These are phyloP conservation scores for Campylomormyrus numenius DNA, from an alignment of 2,113 vertebrate genomes.

Conservation along the genomic window DNA sequence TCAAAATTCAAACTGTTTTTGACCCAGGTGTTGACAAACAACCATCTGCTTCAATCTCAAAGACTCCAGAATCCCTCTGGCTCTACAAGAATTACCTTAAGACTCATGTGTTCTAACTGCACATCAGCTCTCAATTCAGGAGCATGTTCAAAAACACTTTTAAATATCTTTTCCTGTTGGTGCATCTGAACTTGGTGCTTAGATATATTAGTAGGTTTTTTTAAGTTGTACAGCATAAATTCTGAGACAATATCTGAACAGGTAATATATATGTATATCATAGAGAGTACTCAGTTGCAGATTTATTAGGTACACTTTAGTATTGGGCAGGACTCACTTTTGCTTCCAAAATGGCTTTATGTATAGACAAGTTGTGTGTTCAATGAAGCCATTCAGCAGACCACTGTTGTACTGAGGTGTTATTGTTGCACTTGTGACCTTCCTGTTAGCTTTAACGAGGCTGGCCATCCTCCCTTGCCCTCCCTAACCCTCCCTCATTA, in stretches of 20 bases:
- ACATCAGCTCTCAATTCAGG: neutral
- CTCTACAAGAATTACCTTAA: neutral
- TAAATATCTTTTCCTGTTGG: neutral
- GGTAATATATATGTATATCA: neutral
- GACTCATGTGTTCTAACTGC: neutral
- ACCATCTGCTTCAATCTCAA: neutral
- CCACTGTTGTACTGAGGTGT: neutral
- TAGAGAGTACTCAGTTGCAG: neutral
- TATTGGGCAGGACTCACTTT: neutral
- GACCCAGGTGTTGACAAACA: neutral
- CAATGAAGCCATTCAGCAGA: neutral
- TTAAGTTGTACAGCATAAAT: neutral
- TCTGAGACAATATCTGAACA: neutral
- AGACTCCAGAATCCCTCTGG: neutral
- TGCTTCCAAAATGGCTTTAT: neutral
- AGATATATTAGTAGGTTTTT: neutral
- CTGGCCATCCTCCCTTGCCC: neutral
- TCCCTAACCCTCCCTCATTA: neutral
- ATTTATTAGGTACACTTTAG: neutral
- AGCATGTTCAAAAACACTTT: neutral
- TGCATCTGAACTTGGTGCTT: neutral
- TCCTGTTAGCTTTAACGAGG: neutral
- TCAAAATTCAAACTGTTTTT: neutral
- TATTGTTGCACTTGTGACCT: neutral
- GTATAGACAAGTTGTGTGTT: neutral